Evolutionary conservation across 2,888 invertebrate genomes (phyloP), one percentile per base, ranked within the genome.

Genomic region (Heliconius cydno): DNA sequence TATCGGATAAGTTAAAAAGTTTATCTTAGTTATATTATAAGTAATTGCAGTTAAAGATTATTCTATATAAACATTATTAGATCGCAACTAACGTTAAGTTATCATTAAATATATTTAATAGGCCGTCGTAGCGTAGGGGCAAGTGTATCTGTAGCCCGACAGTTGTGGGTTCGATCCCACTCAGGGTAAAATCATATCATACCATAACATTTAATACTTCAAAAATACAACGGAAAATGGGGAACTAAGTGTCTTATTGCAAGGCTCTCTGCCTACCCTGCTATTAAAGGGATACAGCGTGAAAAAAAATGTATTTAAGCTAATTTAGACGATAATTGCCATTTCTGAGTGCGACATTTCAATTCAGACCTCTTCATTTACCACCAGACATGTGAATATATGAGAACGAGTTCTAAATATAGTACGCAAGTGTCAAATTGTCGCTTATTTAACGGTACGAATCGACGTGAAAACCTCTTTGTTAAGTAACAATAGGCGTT

Each of bases 381-480:
- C 34, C 38, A 68, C 41, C 38, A n/a, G 30, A 22, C 30, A 30
- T 60, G 13, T 34, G 28, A 46, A 72, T 52, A n/a, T 52, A 72
- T 72, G 57, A 72, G 10, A 60, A 73, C 15, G 15, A 57, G 9
- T 34, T 34, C 57, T 73, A 34, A 75, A 75, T 41, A 75, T 19
- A 46, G 46, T 75, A 46, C 4, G 41, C 12, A 41, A 66, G 67
- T 70, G 74, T 79, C 74, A 79, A 75, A 70, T 68, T 41, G 78
- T 78, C 67, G 67, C 38, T 34, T 30, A 67, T 66, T 66, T 68
- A 75, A 74, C 46, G 71, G 60, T 41, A 77, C 38, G 52, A 46
- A n/a, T 60, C 46, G n/a, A 28, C 73, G 73, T 63, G 73, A 77
- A 57, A 79, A 60, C 66, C 10, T 13, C n/a, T 73, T 75, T 63